Conservation (phyloP, 1,140 invertebrate genomes). For the Tetramorium parvispinum region DNA sequence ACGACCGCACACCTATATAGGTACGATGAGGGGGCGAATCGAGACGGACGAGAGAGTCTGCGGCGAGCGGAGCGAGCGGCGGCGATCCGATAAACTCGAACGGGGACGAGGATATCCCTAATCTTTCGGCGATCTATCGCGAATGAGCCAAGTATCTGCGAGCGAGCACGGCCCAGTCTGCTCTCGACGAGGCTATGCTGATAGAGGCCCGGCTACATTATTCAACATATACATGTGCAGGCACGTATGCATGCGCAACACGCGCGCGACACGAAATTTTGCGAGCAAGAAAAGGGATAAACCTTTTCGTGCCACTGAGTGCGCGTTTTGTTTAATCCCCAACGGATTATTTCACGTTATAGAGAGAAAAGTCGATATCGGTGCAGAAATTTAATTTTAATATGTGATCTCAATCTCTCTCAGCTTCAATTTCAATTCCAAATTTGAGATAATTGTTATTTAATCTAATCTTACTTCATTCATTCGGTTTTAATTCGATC, state of each 20-base stretch:
- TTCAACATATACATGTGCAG: constrained; percentile 60
- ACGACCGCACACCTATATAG: constrained; percentile 30
- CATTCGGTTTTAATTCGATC: not conserved
- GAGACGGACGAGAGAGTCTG: constrained; percentile 56
- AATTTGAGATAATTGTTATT: not conserved
- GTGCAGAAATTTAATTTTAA: not conserved
- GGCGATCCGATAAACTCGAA: constrained; percentile 73
- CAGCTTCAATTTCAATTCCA: not conserved
- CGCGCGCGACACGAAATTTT: not conserved
- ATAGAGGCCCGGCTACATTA: constrained; percentile 74
- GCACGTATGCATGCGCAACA: too few species aligned
- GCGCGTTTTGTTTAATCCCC: not conserved
- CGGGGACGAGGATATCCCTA: constrained; percentile 75
- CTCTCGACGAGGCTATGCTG: constrained; percentile 74
- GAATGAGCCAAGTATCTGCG: constrained; percentile 82
- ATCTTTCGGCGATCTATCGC: constrained; percentile 83
- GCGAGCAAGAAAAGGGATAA: not conserved
- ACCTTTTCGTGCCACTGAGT: not conserved
- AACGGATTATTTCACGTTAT: not conserved
- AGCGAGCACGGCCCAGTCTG: constrained; percentile 61
- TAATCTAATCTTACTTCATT: not conserved
- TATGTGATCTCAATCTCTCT: not conserved
- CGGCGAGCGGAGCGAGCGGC: constrained; percentile 34
- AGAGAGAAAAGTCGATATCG: not conserved
- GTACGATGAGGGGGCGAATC: constrained; percentile 51